Conservation (phyloP, 2,888 invertebrate genomes). For the Peribatodes rhomboidaria region DNA sequence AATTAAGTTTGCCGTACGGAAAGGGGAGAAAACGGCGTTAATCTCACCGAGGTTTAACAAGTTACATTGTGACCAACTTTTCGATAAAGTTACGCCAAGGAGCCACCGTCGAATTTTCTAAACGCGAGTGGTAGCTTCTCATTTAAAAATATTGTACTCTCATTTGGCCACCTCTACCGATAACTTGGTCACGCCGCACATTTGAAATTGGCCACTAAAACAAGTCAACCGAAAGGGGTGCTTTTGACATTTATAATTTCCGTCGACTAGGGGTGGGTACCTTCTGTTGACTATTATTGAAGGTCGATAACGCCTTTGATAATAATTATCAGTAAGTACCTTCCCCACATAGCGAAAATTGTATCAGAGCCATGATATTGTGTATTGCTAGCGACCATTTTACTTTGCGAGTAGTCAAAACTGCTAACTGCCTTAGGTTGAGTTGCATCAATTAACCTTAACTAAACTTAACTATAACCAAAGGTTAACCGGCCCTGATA, state of each 20-base stretch:
- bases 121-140: background rate
- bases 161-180: background rate
- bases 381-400: no score
- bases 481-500: no score
- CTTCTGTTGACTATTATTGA: slow-evolving; percentile 8
- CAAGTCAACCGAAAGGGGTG: slow-evolving; percentile 12
- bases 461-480: no score
- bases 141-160: background rate
- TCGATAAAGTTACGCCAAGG: background rate
- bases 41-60: slow-evolving; percentile 13
- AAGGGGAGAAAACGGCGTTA: slow-evolving; percentile 11
- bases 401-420: no score
- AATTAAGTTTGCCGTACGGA: slow-evolving; percentile 40
- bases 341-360: no score
- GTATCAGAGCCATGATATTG: no score
- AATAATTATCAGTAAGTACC: background rate
- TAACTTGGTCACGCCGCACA: background rate
- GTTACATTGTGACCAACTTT: slow-evolving; percentile 5
- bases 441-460: no score
- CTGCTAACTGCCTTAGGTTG: no score
- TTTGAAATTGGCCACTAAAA: slow-evolving; percentile 26
- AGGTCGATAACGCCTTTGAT: slow-evolving; percentile 4
- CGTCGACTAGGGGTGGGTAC: background rate
- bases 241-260: slow-evolving; percentile 25
- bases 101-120: background rate